phyloP scores from a whole-genome alignment of 2,797 vertebrate genomes.

The Centropyge bicolor region DNA sequence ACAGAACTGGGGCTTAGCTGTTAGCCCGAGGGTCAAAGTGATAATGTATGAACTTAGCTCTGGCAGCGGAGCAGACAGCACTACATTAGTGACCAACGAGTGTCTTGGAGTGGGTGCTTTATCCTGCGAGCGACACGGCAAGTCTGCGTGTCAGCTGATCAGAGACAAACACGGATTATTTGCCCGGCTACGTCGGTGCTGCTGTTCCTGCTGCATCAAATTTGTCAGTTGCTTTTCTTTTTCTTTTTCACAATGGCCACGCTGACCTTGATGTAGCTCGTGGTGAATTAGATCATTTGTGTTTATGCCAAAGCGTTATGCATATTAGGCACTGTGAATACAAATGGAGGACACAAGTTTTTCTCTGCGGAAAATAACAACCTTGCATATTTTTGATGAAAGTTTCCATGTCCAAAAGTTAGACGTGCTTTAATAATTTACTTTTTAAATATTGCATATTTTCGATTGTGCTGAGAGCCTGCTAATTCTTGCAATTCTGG shows the following conservation, averaged over 20 bases:
- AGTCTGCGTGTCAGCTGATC: slow-evolving; percentile 49
- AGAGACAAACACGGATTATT: slow-evolving; percentile 49
- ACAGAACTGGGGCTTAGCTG: slow-evolving; percentile 82
- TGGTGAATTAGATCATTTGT: slow-evolving; percentile 46
- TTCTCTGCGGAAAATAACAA: slow-evolving; percentile 18
- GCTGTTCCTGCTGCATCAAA: slow-evolving; percentile 38
- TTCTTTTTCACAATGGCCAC: slow-evolving; percentile 26
- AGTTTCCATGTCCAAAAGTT: neutral
- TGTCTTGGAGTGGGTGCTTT: slow-evolving; percentile 50
- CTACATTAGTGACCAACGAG: slow-evolving; percentile 70
- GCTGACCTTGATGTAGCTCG: slow-evolving; percentile 59
- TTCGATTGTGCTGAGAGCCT: neutral
- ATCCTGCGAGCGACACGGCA: slow-evolving; percentile 36
- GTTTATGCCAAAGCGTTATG: slow-evolving; percentile 51
- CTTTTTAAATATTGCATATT: slow-evolving; percentile 20
- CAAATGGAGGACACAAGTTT: slow-evolving; percentile 34
- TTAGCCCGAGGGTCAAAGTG: slow-evolving; percentile 80
- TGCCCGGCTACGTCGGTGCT: slow-evolving; percentile 4
- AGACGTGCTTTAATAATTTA: slow-evolving; percentile 24
- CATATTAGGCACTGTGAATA: slow-evolving; percentile 42
- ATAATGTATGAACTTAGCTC: slow-evolving; percentile 82
- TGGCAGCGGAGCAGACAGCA: slow-evolving; percentile 64
- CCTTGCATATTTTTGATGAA: slow-evolving; percentile 24
- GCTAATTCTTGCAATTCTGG: neutral
- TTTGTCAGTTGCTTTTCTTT: slow-evolving; percentile 37